A percentile compares a stretch with the other conserved stretches of the same genome.
These are phyloP conservation scores for Eledona agricola DNA, from an alignment of 2,888 invertebrate genomes.

Conservation along the genomic window DNA sequence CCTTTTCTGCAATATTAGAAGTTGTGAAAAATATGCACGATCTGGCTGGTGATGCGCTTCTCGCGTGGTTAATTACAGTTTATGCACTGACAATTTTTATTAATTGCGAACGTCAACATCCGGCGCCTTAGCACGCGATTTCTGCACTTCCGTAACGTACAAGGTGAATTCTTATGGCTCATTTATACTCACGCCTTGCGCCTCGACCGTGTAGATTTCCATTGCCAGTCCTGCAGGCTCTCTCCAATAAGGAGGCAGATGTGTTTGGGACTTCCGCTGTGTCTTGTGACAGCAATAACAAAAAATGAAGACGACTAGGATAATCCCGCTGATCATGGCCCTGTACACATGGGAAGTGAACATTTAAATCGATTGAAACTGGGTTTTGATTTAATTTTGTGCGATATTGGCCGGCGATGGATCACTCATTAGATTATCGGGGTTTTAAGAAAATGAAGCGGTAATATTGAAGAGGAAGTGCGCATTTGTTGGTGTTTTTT, in stretches of 20 bases:
- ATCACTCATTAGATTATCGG: too few species aligned
- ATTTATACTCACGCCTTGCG: conserved; percentile 57
- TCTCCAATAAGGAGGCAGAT: conserved; percentile 62
- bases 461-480: too few species aligned
- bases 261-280: conserved; percentile 62
- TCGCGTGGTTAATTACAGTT: too few species aligned
- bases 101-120: too few species aligned
- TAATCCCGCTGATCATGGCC: conserved; percentile 79
- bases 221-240: conserved; percentile 64
- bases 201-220: conserved; percentile 67
- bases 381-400: not conserved
- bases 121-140: too few species aligned
- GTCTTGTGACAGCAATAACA: conserved; percentile 78
- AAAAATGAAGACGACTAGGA: conserved; percentile 78
- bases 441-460: too few species aligned
- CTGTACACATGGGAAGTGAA: conserved; percentile 60
- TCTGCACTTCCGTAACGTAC: conserved; percentile 2
- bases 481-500: too few species aligned
- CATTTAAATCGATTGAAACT: not conserved
- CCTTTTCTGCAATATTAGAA: too few species aligned
- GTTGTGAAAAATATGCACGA: too few species aligned
- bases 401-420: conserved; percentile 2
- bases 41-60: too few species aligned
- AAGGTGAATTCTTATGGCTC: not conserved
- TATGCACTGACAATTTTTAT: too few species aligned